Conservation (phyloP, 2,113 vertebrate species). For the Deroptyus accipitrinus region DNA sequence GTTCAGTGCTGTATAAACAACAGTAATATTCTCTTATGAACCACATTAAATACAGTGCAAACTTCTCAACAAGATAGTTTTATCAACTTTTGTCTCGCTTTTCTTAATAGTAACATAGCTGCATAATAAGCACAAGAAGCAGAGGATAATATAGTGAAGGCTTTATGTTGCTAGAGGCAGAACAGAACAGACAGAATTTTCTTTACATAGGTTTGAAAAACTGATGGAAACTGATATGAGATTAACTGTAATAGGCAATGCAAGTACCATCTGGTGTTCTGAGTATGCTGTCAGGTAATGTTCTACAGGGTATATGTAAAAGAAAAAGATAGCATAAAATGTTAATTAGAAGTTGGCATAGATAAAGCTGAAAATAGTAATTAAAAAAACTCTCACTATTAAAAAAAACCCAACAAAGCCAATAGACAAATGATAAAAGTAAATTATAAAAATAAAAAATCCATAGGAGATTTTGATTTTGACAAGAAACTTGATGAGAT, state of each 20-base stretch:
- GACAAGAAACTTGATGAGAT: background rate
- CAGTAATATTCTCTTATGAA: background rate
- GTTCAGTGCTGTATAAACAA: background rate
- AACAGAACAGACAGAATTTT: background rate
- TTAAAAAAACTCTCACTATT: background rate
- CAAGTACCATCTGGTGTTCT: background rate
- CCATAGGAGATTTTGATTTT: background rate
- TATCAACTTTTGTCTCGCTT: background rate
- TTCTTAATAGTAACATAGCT: background rate
- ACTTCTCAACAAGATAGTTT: background rate
- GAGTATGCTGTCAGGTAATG: background rate
- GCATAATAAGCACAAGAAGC: background rate
- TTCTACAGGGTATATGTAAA: background rate
- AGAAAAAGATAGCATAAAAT: background rate
- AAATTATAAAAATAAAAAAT: background rate
- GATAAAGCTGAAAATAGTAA: background rate
- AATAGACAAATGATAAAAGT: background rate
- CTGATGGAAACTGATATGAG: background rate
- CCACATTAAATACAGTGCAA: background rate
- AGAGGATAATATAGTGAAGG: background rate
- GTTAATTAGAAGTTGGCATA: background rate
- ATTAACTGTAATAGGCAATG: background rate
- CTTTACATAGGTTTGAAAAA: background rate
- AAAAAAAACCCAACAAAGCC: background rate
- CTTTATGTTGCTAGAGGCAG: background rate